phyloP scores from a whole-genome alignment of 2,797 vertebrate species.

The Gorsachius magnificus region DNA sequence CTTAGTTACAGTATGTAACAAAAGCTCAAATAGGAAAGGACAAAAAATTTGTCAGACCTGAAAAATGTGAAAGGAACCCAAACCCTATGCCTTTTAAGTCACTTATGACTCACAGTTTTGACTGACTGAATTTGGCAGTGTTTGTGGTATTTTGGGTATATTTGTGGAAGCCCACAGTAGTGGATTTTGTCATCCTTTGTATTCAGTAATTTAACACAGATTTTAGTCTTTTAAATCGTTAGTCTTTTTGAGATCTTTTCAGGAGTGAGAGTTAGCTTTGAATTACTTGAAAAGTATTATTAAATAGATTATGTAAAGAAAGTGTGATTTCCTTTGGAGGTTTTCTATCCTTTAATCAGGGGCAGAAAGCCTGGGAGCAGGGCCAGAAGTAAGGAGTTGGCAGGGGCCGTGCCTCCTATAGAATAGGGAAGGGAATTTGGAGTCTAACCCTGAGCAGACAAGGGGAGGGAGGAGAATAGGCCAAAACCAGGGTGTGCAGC shows the following conservation, averaged over 20 bases:
- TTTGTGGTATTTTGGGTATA: constrained; percentile 17
- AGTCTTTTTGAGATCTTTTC: constrained; percentile 38
- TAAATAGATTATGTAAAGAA: constrained; percentile 60
- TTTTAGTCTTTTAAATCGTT: constrained; percentile 12
- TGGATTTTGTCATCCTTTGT: constrained; percentile 27
- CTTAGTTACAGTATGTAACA: neutral
- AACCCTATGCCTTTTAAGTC: neutral
- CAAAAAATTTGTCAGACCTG: neutral
- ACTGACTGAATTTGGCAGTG: constrained; percentile 10
- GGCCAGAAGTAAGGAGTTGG: constrained; percentile 41
- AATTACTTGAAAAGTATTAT: constrained; percentile 48
- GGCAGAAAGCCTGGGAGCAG: constrained; percentile 40
- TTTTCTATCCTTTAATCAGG: constrained; percentile 48
- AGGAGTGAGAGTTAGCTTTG: constrained; percentile 34
- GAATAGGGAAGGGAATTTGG: constrained; percentile 15
- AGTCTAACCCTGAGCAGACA: neutral
- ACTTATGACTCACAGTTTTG: constrained; percentile 5
- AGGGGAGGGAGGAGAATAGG: neutral
- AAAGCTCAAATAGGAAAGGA: neutral
- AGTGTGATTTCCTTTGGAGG: constrained; percentile 20
- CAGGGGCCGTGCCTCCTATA: constrained; percentile 12
- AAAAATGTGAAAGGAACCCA: neutral
- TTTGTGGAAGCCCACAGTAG: constrained; percentile 17
- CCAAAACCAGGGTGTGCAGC: constrained; percentile 17
- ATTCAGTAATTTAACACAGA: constrained; percentile 34